Evolutionary conservation across 2,888 invertebrate species (phyloP), one percentile per base, ranked within the genome.

Genomic region (Diaphora mendica): DNA sequence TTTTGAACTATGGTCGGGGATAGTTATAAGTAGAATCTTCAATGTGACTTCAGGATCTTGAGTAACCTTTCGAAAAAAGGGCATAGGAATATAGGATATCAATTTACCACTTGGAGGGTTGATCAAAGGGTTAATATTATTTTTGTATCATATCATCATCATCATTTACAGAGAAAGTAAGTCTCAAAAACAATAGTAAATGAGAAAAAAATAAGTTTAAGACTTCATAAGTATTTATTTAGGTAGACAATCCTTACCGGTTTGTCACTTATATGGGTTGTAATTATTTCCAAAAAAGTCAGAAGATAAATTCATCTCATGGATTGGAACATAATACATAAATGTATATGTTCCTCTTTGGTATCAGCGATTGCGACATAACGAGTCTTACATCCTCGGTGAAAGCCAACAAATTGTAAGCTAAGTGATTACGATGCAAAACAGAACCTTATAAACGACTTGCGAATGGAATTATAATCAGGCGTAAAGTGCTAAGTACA

Each of bases 341-440:
- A 85, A 88, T 85, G 86, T 79, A 82, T 85, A 75, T 82, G 77
- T 75, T 86, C 83, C 81, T 85, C 86, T 84, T 88, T 86, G 87
- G 89, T 86, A 82, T 87, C 86, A 86, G 88, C 85, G 88, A 89
- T 91, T 91, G 88, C 89, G 86, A 89, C 85, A 87, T 83, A 86
- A 67, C 86, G 85, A 83, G 62, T 77, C 84, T 85, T 78, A 90
- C 89, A 91, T 91, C 90, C 88, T 89, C 87, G 88, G 95, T 92
- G 94, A 95, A 95, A 94, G 94, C 91, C 90, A 91, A 92, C 87
- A 92, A 91, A 92, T 93, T 88, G 88, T 90, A 89, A 90, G 90
- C 82, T 85, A 84, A 84, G 70, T 82, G 82, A 90, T 89, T 88
- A 86, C 83, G 84, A 88, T 86, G 86, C 86, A 81, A 66, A 62